phyloP scores from a whole-genome alignment of 2,797 vertebrate genomes.

The Lophius americanus region DNA sequence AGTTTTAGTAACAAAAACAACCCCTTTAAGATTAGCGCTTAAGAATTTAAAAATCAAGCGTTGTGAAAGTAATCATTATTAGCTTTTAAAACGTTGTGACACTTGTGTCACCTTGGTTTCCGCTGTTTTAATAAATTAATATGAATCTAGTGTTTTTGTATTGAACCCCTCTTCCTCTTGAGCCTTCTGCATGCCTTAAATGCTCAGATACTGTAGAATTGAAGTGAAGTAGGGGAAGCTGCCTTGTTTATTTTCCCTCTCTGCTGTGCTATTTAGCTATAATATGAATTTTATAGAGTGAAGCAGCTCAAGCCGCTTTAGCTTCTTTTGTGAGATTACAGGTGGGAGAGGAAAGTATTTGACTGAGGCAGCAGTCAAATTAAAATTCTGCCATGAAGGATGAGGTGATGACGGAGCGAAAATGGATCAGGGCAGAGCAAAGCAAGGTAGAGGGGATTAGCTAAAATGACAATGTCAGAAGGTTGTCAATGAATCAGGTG shows the following conservation, averaged over 20 bases:
- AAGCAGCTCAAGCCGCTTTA: constrained; percentile 27
- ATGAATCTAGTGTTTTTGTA: no score
- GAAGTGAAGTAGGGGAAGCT: constrained; percentile 35
- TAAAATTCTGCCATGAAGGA: constrained; percentile 29
- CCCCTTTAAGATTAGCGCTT: no score
- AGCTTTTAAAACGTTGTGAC: no score
- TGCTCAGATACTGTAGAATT: constrained; percentile 50
- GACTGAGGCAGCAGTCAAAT: constrained; percentile 34
- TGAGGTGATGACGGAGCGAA: constrained; percentile 3
- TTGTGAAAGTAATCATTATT: no score
- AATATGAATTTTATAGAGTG: constrained; percentile 33
- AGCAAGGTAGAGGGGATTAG: constrained; percentile 19
- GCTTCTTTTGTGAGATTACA: constrained; percentile 30
- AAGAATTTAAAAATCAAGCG: no score
- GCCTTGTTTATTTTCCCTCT: neutral
- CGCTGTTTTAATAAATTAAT: no score
- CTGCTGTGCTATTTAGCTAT: constrained; percentile 28
- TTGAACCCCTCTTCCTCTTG: no score
- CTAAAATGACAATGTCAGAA: constrained; percentile 24
- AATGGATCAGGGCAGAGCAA: constrained; percentile 15
- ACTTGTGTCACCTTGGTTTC: no score
- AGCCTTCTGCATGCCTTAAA: constrained; percentile 30
- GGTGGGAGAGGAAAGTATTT: constrained; percentile 11
- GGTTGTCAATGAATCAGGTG: constrained; percentile 3
- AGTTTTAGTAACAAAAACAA: no score